Conservation (phyloP, 1,140 invertebrate species). For the Riptortus pedestris region DNA sequence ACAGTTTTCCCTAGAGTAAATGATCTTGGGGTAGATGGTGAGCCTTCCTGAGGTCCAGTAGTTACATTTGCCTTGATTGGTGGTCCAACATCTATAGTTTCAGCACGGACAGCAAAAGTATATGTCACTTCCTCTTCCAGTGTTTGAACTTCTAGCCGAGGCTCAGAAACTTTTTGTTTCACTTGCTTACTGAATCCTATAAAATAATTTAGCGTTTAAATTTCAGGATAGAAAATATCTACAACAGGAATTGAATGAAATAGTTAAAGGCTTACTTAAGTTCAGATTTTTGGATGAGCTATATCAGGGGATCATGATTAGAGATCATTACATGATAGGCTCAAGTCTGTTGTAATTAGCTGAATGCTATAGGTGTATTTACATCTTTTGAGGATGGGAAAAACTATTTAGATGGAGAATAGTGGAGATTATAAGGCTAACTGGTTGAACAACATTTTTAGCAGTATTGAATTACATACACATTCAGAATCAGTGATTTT, state of each 20-base stretch:
- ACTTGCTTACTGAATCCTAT: constrained; percentile 83
- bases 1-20: constrained; percentile 63
- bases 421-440: too few species aligned
- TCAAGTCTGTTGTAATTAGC: too few species aligned
- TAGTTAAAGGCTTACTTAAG: neutral
- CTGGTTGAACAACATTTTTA: too few species aligned
- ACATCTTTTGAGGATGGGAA: too few species aligned
- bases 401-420: too few species aligned
- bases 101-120: constrained; percentile 78
- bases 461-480: too few species aligned
- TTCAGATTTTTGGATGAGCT: neutral
- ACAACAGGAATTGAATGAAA: neutral
- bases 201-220: too few species aligned
- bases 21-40: constrained; percentile 64
- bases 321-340: too few species aligned
- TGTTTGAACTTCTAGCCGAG: constrained; percentile 65
- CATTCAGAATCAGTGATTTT: too few species aligned
- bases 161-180: constrained; percentile 79
- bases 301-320: too few species aligned
- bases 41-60: constrained; percentile 87
- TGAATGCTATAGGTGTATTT: too few species aligned
- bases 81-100: constrained; percentile 77
- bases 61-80: constrained; percentile 69
- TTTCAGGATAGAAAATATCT: too few species aligned
- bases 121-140: constrained; percentile 88